Percentiles rank a stretch among this genome's conserved stretches.
Evolutionary conservation across 2,888 invertebrate species (phyloP).

Genomic region (Orthosia cruda): DNA sequence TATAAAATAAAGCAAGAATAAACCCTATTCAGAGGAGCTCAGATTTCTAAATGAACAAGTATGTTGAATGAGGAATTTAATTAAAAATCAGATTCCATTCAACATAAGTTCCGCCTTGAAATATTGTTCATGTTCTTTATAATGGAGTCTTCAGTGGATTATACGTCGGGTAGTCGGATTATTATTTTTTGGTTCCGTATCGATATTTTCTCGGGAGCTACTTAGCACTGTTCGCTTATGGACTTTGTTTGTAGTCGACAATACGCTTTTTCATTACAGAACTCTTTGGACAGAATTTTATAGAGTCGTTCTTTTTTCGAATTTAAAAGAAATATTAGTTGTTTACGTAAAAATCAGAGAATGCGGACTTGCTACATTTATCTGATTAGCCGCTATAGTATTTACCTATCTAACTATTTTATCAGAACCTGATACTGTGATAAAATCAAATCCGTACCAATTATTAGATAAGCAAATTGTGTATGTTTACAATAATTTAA

Average conservation of each 20-base stretch:
- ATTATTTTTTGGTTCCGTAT: slow-evolving; percentile 33
- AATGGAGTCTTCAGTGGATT: slow-evolving; percentile 41
- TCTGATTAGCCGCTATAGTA: neutral
- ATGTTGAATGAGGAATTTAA: slow-evolving; percentile 67
- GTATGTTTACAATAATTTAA: neutral
- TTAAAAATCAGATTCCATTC: slow-evolving; percentile 69
- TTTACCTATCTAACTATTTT: neutral
- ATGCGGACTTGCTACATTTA: neutral
- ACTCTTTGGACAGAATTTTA: neutral
- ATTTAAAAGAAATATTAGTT: neutral
- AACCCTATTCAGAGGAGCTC: slow-evolving; percentile 54
- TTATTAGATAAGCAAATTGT: neutral
- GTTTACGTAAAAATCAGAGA: neutral
- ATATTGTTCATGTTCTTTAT: slow-evolving; percentile 56
- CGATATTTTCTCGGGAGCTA: slow-evolving; percentile 34
- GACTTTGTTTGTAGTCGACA: slow-evolving; percentile 13
- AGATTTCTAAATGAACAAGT: slow-evolving; percentile 67
- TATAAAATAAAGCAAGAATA: slow-evolving; percentile 57
- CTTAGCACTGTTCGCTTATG: slow-evolving; percentile 2
- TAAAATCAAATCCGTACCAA: neutral
- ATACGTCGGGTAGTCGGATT: neutral
- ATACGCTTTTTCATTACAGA: slow-evolving; percentile 8
- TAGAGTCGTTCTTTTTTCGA: neutral
- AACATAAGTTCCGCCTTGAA: slow-evolving; percentile 51
- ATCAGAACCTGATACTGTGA: slow-evolving; percentile 6